phyloP scores from a whole-genome alignment of 2,888 invertebrate species.

The Camptogramma bilineatum region DNA sequence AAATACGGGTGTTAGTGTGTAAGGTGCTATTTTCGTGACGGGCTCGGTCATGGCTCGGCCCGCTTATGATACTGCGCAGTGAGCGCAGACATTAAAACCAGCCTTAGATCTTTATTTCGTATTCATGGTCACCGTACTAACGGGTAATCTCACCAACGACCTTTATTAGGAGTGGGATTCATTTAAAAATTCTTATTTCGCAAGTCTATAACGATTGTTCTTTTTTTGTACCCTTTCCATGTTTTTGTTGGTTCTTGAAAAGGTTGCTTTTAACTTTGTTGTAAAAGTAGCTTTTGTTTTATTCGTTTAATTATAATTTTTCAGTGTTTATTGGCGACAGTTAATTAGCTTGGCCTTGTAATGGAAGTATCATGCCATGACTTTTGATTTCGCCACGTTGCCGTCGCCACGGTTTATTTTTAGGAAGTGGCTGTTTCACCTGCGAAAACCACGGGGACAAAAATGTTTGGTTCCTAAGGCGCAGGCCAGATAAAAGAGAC shows the following conservation, averaged over 20 bases:
- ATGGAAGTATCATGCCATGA: background rate
- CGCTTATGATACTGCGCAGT: no score
- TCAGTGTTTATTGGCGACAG: background rate
- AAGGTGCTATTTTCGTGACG: no score
- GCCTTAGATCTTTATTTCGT: background rate
- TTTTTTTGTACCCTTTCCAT: slow-evolving; percentile 23
- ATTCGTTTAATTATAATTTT: slow-evolving; percentile 3
- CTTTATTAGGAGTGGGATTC: slow-evolving; percentile 42
- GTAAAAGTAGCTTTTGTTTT: slow-evolving; percentile 10
- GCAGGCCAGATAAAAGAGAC: no score
- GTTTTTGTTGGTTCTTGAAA: slow-evolving; percentile 21
- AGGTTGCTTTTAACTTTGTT: slow-evolving; percentile 25
- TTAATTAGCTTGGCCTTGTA: background rate
- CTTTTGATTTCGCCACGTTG: no score
- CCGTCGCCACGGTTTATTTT: no score
- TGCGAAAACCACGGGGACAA: no score
- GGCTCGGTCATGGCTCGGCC: no score
- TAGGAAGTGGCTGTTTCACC: no score
- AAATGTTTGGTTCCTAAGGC: no score
- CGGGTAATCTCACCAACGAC: slow-evolving; percentile 41
- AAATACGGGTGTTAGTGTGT: no score
- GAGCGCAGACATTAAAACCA: no score
- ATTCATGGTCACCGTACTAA: slow-evolving; percentile 25
- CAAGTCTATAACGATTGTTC: slow-evolving; percentile 33
- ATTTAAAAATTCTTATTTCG: slow-evolving; percentile 43